Evolutionary conservation across 1,140 invertebrate genomes (phyloP).

Genomic region (Nasonia vitripennis): DNA sequence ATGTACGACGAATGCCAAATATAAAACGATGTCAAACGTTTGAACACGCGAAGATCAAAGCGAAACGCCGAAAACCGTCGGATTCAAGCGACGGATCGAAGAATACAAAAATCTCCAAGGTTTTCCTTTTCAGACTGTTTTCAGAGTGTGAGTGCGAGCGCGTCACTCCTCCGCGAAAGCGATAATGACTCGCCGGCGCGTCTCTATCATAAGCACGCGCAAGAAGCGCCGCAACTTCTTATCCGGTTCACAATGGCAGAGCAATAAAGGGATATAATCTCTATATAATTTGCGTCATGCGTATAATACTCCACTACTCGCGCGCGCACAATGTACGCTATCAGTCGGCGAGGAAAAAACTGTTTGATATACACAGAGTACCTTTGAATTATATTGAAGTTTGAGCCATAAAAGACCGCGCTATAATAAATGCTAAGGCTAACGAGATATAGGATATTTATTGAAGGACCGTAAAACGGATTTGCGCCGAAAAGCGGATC

Average conservation of each 20-base stretch:
- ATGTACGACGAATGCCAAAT: too few relatives aligned
- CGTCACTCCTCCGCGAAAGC: not conserved
- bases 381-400: not conserved
- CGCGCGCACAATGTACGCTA: too few relatives aligned
- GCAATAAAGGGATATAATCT: constrained; percentile 19
- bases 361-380: not conserved
- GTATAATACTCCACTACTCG: too few relatives aligned
- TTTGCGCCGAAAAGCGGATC: not conserved
- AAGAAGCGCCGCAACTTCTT: not conserved
- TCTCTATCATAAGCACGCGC: not conserved
- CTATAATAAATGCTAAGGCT: too few relatives aligned
- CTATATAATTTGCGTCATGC: not conserved
- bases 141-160: not conserved
- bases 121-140: too few relatives aligned
- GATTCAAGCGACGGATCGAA: too few relatives aligned
- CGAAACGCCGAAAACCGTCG: too few relatives aligned
- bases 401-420: not conserved
- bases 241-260: constrained; percentile 14
- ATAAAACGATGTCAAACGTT: too few relatives aligned
- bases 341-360: not conserved
- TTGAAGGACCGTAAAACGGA: not conserved
- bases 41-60: too few relatives aligned
- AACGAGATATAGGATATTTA: too few relatives aligned
- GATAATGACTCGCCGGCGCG: not conserved
- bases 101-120: too few relatives aligned